These are phyloP conservation scores for Lerista edwardsae DNA, from an alignment of 2,797 vertebrate genomes.

Conservation along the genomic window DNA sequence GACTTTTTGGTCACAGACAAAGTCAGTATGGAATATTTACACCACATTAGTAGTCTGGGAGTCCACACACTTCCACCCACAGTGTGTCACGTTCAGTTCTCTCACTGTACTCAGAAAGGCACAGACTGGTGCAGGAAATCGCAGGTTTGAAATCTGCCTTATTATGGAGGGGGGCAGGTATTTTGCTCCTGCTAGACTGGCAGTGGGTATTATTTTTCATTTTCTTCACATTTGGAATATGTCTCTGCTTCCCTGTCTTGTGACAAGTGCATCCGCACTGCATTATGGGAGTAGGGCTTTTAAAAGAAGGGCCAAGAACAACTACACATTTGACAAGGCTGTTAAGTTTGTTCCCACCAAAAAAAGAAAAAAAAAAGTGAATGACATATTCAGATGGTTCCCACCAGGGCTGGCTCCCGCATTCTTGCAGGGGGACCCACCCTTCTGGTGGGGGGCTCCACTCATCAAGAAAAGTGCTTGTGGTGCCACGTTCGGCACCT, in stretches of 20 bases:
- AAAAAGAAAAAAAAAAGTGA: too few relatives aligned
- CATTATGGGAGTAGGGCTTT: background rate
- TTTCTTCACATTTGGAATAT: background rate
- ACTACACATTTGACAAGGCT: background rate
- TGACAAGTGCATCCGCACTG: background rate
- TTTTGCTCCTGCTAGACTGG: background rate
- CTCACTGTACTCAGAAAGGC: background rate
- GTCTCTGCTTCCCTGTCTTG: background rate
- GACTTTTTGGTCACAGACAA: background rate
- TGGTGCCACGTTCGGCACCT: too few relatives aligned
- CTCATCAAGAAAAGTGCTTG: too few relatives aligned
- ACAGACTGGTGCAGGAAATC: background rate
- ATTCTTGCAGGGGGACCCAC: too few relatives aligned
- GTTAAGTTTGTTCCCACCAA: background rate
- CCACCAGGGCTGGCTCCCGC: too few relatives aligned
- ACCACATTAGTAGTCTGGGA: background rate
- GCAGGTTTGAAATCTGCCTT: background rate
- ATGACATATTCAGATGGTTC: too few relatives aligned
- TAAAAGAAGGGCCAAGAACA: background rate
- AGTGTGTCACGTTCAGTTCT: background rate
- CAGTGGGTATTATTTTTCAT: background rate
- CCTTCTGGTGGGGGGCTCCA: too few relatives aligned
- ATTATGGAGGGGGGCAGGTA: background rate
- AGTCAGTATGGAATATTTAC: background rate
- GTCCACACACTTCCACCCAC: background rate